These are phyloP conservation scores for Chaetodon auriga DNA, from an alignment of 2,113 vertebrate genomes.

Conservation along the genomic window DNA sequence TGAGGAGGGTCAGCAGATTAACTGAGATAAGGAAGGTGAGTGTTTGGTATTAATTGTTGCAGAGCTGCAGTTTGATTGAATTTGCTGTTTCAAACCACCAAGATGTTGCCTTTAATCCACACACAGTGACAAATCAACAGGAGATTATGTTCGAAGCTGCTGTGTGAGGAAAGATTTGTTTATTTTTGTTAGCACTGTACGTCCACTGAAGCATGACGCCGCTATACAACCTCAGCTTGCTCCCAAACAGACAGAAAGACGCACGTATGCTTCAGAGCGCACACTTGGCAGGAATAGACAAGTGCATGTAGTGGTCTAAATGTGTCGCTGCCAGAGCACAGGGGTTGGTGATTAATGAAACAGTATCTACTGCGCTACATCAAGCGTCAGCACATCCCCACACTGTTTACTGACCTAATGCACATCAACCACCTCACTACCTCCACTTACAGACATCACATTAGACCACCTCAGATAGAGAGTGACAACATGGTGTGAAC, in stretches of 20 bases:
- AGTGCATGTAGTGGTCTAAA: constrained; percentile 46
- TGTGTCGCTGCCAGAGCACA: constrained; percentile 44
- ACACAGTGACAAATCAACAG: constrained; percentile 16
- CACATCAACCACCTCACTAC: constrained; percentile 59
- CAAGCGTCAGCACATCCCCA: constrained; percentile 46
- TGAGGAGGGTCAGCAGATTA: constrained; percentile 22
- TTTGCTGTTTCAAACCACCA: not conserved
- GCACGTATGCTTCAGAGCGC: constrained; percentile 1
- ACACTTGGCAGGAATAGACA: constrained; percentile 44
- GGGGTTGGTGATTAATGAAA: constrained; percentile 63
- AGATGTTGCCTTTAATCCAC: not conserved
- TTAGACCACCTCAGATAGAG: constrained; percentile 38
- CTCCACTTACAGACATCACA: constrained; percentile 53
- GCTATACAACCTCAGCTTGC: not conserved
- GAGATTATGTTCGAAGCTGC: not conserved
- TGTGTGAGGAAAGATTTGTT: not conserved
- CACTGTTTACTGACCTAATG: constrained; percentile 60
- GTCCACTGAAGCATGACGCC: not conserved
- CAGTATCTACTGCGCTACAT: constrained; percentile 42
- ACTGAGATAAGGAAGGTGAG: constrained; percentile 30
- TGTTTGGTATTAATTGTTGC: constrained; percentile 18
- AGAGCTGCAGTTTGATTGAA: not conserved
- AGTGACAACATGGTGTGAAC: constrained; percentile 35
- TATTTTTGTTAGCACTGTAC: not conserved
- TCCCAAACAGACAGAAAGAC: constrained; percentile 21